Conservation (phyloP, 2,797 vertebrate genomes). For the Argentina silus region DNA sequence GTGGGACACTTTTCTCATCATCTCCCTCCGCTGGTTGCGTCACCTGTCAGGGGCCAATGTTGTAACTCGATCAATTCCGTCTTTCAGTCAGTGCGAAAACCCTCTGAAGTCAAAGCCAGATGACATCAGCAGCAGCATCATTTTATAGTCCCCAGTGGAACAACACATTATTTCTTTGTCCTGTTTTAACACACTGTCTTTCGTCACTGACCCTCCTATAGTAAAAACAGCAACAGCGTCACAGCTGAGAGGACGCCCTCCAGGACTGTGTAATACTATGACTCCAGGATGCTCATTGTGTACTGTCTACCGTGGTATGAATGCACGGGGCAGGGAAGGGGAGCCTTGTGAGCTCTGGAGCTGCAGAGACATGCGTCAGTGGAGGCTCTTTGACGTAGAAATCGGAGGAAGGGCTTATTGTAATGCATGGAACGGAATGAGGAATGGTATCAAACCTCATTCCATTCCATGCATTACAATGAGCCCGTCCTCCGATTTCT, state of each 20-base stretch:
- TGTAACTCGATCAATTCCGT: slow-evolving; percentile 51
- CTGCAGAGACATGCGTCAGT: slow-evolving; percentile 42
- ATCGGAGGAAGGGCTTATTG: slow-evolving; percentile 8
- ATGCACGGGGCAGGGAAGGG: not conserved
- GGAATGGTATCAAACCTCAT: too few species aligned
- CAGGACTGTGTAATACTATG: slow-evolving; percentile 38
- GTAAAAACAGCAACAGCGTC: slow-evolving; percentile 33
- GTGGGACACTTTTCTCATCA: slow-evolving; percentile 52
- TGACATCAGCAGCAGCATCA: slow-evolving; percentile 68
- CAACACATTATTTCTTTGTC: slow-evolving; percentile 51
- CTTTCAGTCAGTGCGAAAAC: slow-evolving; percentile 36
- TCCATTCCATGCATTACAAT: too few species aligned
- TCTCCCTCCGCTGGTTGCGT: slow-evolving; percentile 57
- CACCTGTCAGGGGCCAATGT: slow-evolving; percentile 58
- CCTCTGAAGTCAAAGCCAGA: slow-evolving; percentile 51
- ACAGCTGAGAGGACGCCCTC: slow-evolving; percentile 29
- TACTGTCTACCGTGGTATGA: slow-evolving; percentile 14
- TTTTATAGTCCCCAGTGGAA: slow-evolving; percentile 49
- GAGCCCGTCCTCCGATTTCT: too few species aligned
- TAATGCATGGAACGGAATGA: too few species aligned
- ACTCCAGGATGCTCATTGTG: slow-evolving; percentile 41
- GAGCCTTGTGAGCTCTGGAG: slow-evolving; percentile 37
- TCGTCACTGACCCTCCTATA: slow-evolving; percentile 53
- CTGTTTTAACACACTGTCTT: slow-evolving; percentile 57
- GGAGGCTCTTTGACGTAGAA: slow-evolving; percentile 3